Evolutionary conservation across 1,140 invertebrate genomes (phyloP).

Genomic region (Ectropis grisescens): DNA sequence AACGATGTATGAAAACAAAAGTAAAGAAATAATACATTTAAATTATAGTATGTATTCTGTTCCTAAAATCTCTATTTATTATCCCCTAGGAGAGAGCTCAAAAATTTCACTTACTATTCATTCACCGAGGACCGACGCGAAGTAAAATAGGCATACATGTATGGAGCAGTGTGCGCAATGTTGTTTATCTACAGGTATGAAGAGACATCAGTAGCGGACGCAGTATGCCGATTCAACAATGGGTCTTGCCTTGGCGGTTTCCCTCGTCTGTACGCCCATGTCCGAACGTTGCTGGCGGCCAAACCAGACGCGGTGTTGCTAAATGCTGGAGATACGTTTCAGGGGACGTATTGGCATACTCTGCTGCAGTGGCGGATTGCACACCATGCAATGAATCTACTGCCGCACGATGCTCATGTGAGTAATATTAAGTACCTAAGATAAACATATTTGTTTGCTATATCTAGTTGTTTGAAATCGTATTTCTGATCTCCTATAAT

Average conservation of each 20-base stretch:
- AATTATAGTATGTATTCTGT: no score
- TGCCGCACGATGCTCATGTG: conserved; percentile 82
- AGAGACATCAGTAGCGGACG: conserved; percentile 41
- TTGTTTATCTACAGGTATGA: conserved; percentile 31
- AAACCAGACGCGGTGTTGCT: conserved; percentile 74
- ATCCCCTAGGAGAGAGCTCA: no score
- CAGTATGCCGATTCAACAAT: conserved; percentile 43
- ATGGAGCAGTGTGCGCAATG: no score
- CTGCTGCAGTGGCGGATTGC: conserved; percentile 77
- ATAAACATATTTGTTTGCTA: no score
- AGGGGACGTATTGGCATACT: conserved; percentile 84
- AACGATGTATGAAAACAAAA: no score
- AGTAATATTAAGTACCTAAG: conserved; percentile 22
- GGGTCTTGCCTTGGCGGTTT: conserved; percentile 75
- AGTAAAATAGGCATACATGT: no score
- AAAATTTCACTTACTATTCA: no score
- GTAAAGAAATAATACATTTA: no score
- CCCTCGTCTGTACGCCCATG: conserved; percentile 71
- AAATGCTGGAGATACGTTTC: conserved; percentile 83
- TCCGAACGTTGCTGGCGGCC: conserved; percentile 64
- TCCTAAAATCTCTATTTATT: no score
- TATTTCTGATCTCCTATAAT: no score
- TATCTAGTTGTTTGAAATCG: no score
- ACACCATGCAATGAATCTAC: conserved; percentile 76
- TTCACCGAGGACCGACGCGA: no score